Base-by-base conservation (phyloP, 2,888 invertebrate species). In the Caenorhabditis auriculariae region DNA sequence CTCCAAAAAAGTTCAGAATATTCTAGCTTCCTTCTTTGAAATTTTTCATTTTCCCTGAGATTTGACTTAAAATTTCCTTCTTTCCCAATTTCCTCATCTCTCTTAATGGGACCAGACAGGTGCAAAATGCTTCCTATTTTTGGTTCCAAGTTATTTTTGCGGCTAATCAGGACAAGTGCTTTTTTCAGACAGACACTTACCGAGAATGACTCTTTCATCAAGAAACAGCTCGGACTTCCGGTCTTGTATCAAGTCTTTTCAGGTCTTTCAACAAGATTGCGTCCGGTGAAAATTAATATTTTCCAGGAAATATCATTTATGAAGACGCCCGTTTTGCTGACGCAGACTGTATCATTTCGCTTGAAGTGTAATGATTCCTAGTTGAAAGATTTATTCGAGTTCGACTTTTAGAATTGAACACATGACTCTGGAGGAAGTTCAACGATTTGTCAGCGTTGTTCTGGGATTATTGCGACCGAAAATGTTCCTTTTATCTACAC, bases 401-500 rank as follows among this genome's bases (percentile, higher is more conserved):
- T n/a, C 9, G 6, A 19, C 2, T 59, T 55, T 23, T 73, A 83
- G 83, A 23, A 82, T 84, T 29, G 84, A 84, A 62, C 84, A 84
- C 66, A 70, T 84, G 37, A 51, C 76, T 12, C 58, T 74, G 3
- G 72, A 74, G 24, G 73, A 75, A 4, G 70, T 83, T 26, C 50
- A 66, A 6, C 58, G 63, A 7, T 81, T 82, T 28, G 74, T 76
- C 3, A 51, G 54, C 4, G 74, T 65, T 42, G 72, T 83, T 15
- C 82, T 83, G 68, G 78, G 75, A 9, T 39, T 67, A 17, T 45
- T 83, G 3, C 59, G 60, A n/a, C 84, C 83, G 1, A 60, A 60
- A 9, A 50, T 82, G 12, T 78, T 82, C 45, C 65, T 84, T n/a
- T 73, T 84, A n/a, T 82, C 84, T 6, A 84, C 84, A 21, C 84